phyloP scores from a whole-genome alignment of 1,140 invertebrate species.

The Drosophila setifemur region DNA sequence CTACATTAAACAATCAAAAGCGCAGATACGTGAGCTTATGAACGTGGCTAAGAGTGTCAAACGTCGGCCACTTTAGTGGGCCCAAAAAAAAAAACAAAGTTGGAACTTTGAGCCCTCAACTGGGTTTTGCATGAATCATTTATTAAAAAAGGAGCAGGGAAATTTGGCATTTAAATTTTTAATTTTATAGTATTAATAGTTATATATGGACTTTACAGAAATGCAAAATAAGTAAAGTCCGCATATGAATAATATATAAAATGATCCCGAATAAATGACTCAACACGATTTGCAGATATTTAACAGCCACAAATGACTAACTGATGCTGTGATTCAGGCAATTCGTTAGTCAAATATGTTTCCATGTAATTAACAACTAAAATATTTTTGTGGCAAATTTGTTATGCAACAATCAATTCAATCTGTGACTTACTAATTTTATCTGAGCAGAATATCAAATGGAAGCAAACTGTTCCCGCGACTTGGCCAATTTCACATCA shows the following conservation, averaged over 20 bases:
- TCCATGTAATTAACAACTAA: slow-evolving; percentile 20
- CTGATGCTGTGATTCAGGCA: slow-evolving; percentile 5
- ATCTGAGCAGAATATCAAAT: slow-evolving; percentile 34
- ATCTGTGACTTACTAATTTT: background rate
- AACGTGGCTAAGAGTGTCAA: slow-evolving; percentile 58
- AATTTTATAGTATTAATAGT: no score
- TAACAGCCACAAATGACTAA: slow-evolving; percentile 16
- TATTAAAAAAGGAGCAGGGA: background rate
- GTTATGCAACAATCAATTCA: slow-evolving; percentile 8
- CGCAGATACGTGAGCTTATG: slow-evolving; percentile 66
- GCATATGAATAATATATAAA: no score
- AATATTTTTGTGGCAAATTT: slow-evolving; percentile 2
- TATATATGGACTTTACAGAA: no score
- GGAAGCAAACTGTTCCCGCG: slow-evolving; percentile 19
- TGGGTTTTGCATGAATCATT: slow-evolving; percentile 17
- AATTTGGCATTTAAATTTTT: no score
- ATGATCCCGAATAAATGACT: background rate
- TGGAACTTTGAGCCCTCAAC: slow-evolving; percentile 19
- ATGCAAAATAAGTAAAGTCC: no score
- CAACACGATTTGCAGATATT: slow-evolving; percentile 2
- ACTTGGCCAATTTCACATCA: slow-evolving; percentile 71
- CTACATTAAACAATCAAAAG: slow-evolving; percentile 41
- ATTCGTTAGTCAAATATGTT: slow-evolving; percentile 2
- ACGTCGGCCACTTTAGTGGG: slow-evolving; percentile 33
- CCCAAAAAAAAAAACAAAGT: slow-evolving; percentile 10